Base-by-base conservation (phyloP, 1,140 invertebrate genomes). In the Andricus grossulariae region DNA sequence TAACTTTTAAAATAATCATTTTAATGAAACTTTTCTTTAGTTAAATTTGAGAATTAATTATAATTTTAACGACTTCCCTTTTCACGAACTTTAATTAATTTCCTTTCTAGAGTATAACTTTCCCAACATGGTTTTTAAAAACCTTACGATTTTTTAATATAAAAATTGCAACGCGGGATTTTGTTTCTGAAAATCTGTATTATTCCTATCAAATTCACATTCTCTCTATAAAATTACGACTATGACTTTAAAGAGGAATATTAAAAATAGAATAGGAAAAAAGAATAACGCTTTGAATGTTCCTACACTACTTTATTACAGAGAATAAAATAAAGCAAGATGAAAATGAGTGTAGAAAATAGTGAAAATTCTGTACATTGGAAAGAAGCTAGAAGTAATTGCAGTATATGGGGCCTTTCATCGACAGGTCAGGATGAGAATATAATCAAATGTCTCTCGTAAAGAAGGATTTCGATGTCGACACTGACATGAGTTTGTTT, bases 291-390 rank as follows among this genome's bases (percentile, higher is more conserved):
- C 39, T 45, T 66, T 66, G 15, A 66, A 39, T 10, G 25, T n/a
- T n/a, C 32, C n/a, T 16, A 2, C 25, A 66, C 21, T 39, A 45
- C 21, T 66, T 66, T 45, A 66, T 66, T 66, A 32, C 25, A 66
- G 21, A 32, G 60, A 66, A 45, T 39, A 66, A n/a, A 66, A 66
- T 32, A 39, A 66, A 45, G 60, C 60, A 45, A n/a, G 25, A 15
- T 66, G 25, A 66, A 66, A 66, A n/a, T 66, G 60, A 66, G 60
- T 16, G 16, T 66, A 5, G 60, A 66, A 66, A 66, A 66, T 66
- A 32, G 60, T 39, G 60, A 32, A 32, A 66, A 66, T 66, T n/a
- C 32, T 39, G 13, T 66, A n/a, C 60, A 45, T 8, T 66, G 60
- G 15, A 66, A 45, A 32, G 25, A 66, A 66, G 25, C 60, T 66